These are phyloP conservation scores for Diarsia dahlii DNA, from an alignment of 2,888 invertebrate species.

Conservation along the genomic window DNA sequence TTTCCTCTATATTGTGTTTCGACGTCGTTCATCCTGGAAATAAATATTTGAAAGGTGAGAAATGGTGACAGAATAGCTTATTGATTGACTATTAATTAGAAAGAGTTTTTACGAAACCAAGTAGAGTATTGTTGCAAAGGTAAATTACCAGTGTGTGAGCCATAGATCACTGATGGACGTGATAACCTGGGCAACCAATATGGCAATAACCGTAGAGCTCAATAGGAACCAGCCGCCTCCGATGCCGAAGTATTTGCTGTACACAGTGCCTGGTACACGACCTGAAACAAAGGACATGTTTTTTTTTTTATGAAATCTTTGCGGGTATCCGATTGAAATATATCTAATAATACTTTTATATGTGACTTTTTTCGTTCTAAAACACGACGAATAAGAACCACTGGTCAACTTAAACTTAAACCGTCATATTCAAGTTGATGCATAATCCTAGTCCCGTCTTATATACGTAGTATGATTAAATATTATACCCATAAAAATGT, in stretches of 20 bases:
- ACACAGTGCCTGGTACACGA: slow-evolving; percentile 91
- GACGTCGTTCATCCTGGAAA: slow-evolving; percentile 85
- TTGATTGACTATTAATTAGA: background rate
- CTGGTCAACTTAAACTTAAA: too few relatives aligned
- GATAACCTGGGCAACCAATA: slow-evolving; percentile 92
- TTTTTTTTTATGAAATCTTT: background rate
- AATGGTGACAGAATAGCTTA: background rate
- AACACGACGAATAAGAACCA: too few relatives aligned
- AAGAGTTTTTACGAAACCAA: background rate
- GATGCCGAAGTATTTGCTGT: slow-evolving; percentile 92
- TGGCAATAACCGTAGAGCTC: slow-evolving; percentile 88
- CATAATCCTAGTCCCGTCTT: background rate
- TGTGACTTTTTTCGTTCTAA: too few relatives aligned
- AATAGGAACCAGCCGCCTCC: slow-evolving; percentile 92
- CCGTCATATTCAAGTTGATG: background rate
- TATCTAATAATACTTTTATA: too few relatives aligned
- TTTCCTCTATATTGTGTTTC: slow-evolving; percentile 70
- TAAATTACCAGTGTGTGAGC: slow-evolving; percentile 93
- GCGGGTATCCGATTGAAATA: too few relatives aligned
- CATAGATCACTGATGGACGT: slow-evolving; percentile 94
- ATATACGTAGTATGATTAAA: background rate
- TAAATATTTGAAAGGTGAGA: background rate
- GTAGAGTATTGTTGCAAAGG: background rate
- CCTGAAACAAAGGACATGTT: slow-evolving; percentile 70
- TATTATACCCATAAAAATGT: background rate